These are phyloP conservation scores for Nebria salina DNA, from an alignment of 2,888 invertebrate species.

Conservation along the genomic window DNA sequence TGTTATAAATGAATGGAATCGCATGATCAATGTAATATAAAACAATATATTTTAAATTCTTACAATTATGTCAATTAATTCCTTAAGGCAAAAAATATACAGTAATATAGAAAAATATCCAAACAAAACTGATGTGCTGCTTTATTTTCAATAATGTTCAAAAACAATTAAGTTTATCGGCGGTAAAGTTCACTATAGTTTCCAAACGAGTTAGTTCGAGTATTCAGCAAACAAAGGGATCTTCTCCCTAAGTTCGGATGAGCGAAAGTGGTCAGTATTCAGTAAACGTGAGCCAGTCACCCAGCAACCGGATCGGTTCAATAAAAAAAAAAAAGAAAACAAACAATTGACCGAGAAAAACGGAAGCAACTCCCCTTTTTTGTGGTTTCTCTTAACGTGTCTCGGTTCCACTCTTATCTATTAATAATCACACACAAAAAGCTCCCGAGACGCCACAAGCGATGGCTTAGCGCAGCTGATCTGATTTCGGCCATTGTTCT, in stretches of 20 bases:
- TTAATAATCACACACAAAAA: constrained; percentile 49
- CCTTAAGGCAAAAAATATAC: too few species aligned
- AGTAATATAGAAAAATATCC: too few species aligned
- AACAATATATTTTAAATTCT: too few species aligned
- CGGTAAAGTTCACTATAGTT: neutral
- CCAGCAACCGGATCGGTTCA: constrained; percentile 48
- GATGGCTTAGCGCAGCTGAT: neutral
- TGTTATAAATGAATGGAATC: too few species aligned
- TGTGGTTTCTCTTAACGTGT: constrained; percentile 43
- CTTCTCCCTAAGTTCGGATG: neutral
- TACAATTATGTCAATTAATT: too few species aligned
- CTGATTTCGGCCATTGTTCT: neutral
- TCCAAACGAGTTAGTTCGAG: neutral
- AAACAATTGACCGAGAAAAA: constrained; percentile 41
- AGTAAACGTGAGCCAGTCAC: constrained; percentile 49
- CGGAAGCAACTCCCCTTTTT: constrained; percentile 43
- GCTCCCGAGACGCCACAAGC: neutral
- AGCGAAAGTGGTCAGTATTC: constrained; percentile 17
- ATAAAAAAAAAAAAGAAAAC: constrained; percentile 53
- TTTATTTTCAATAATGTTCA: neutral
- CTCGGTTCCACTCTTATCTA: constrained; percentile 52
- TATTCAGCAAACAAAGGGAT: constrained; percentile 11
- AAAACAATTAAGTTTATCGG: neutral
- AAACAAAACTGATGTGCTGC: too few species aligned
- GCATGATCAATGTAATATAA: too few species aligned